Base-by-base conservation (phyloP, 2,113 vertebrate genomes). In the Pygathrix nemaeus region DNA sequence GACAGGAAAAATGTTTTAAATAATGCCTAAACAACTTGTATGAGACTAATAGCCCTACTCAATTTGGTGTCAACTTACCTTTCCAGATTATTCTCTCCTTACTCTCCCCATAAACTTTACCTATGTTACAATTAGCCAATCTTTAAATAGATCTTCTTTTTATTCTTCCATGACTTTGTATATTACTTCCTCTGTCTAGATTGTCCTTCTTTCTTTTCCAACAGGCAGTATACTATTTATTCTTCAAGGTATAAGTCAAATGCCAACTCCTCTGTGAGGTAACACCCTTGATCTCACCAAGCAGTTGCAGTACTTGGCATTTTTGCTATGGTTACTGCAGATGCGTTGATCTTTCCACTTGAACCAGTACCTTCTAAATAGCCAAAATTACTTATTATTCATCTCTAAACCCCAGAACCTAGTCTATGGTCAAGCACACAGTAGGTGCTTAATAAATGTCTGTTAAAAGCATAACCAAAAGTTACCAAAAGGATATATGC, bases 241-340 rank as follows among this genome's bases (percentile, higher is more conserved):
- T 93, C 38, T 96, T 90, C 16, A 95, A 96, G 59, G 10, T 9
- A 7, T 57, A 90, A 89, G 20, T 75, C 55, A 93, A 97, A 94
- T 40, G 12, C 45, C 12, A 95, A 30, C n/a, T 92, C 23, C 30
- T 73, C 59, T 73, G 4, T 88, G 57, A 86, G n/a, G 25, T 21
- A 82, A 11, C 12, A 12, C 30, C 8, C 61, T 96, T 95, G 52
- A 87, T 61, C 48, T 73, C 66, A 59, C 57, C 25, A 86, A 20
- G n/a, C 17, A 89, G 52, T 32, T 18, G 35, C 21, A 96, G 50
- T 12, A 85, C 3, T 85, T 89, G 18, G n/a, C 14, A 76, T 64
- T 75, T 68, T 40, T 94, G 7, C 73, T 88, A 75, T 25, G 38
- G 35, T 85, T 72, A 76, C 11, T 89, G 20, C 32, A 13, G 2